phyloP scores from a whole-genome alignment of 2,113 vertebrate species.

The Sylvilagus bachmani region DNA sequence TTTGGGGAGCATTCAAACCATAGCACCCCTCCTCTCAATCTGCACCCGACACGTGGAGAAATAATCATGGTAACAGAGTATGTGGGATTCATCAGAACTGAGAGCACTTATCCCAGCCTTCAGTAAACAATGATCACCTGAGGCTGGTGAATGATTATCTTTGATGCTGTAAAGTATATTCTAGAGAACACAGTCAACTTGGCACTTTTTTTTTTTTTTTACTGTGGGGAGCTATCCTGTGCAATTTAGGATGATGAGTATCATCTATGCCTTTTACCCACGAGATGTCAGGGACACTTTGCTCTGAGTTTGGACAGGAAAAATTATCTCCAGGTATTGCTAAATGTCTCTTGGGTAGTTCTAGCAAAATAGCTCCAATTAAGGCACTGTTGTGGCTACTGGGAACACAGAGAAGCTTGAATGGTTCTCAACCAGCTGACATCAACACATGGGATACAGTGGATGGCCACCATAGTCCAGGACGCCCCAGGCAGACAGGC shows the following conservation, averaged over 20 bases:
- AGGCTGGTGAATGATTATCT: not conserved
- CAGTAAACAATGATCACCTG: not conserved
- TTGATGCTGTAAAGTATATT: not conserved
- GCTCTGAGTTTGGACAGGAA: not conserved
- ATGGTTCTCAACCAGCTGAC: not conserved
- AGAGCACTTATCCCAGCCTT: not conserved
- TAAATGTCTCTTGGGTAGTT: not conserved
- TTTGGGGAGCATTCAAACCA: no score
- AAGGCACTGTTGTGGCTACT: not conserved
- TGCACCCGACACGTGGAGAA: not conserved
- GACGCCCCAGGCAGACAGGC: not conserved
- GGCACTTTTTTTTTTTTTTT: not conserved
- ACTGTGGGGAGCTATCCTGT: not conserved
- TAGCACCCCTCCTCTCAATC: no score
- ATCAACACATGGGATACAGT: not conserved
- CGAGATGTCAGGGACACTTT: not conserved
- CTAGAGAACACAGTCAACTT: not conserved
- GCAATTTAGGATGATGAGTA: not conserved
- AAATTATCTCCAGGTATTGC: slow-evolving; percentile 1
- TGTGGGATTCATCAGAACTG: not conserved
- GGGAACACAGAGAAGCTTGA: not conserved
- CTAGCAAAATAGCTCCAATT: not conserved
- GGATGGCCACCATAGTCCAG: not conserved
- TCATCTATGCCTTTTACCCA: not conserved
- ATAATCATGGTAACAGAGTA: not conserved